Evolutionary conservation across 2,113 vertebrate species (phyloP).

Genomic region (Taxidea taxus): DNA sequence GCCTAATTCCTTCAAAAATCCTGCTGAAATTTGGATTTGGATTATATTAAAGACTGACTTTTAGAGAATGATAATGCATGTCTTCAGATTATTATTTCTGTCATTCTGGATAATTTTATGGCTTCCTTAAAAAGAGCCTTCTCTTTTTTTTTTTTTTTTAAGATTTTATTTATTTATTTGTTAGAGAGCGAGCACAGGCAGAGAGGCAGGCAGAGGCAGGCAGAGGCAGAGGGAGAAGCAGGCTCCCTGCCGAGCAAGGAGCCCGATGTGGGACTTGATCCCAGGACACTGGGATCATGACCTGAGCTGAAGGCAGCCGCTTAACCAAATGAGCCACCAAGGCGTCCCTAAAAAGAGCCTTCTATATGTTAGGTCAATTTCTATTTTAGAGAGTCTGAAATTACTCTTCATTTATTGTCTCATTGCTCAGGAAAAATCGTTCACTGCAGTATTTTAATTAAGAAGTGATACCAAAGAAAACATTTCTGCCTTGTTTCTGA

Average conservation of each 20-base stretch:
- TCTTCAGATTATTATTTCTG: not conserved
- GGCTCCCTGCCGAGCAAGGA: too few relatives aligned
- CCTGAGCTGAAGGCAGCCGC: too few relatives aligned
- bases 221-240: too few relatives aligned
- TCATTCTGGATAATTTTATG: not conserved
- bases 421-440: not conserved
- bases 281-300: too few relatives aligned
- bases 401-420: not conserved
- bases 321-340: too few relatives aligned
- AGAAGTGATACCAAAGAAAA: not conserved
- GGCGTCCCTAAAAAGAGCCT: too few relatives aligned
- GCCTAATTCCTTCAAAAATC: not conserved
- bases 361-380: not conserved
- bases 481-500: not conserved
- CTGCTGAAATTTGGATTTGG: not conserved
- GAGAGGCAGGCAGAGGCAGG: too few relatives aligned
- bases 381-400: not conserved
- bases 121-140: not conserved
- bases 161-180: too few relatives aligned
- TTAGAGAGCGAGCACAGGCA: too few relatives aligned
- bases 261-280: too few relatives aligned
- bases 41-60: not conserved
- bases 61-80: not conserved
- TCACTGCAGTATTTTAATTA: not conserved
- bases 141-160: too few relatives aligned